Evolutionary conservation across 2,797 vertebrate genomes (phyloP).

Genomic region (Gorsachius magnificus): DNA sequence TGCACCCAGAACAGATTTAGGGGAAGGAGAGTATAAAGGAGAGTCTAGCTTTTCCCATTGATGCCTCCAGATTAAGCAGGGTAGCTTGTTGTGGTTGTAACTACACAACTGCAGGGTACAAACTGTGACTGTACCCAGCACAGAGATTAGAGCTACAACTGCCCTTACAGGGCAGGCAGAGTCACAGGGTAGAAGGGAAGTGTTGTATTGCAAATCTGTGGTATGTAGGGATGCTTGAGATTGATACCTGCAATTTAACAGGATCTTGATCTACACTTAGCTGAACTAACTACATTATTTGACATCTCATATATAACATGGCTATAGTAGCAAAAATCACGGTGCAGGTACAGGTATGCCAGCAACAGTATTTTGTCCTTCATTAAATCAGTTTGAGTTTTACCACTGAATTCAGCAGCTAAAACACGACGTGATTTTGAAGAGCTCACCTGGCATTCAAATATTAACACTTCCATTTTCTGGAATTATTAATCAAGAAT

Average conservation of each 20-base stretch:
- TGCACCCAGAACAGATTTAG: neutral
- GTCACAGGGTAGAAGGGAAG: neutral
- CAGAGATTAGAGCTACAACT: neutral
- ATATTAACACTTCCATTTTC: neutral
- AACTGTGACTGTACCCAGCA: neutral
- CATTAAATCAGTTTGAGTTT: neutral
- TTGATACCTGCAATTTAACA: neutral
- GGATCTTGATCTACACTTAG: neutral
- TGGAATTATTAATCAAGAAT: neutral
- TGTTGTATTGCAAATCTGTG: neutral
- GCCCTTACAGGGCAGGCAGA: neutral
- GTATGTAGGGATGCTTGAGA: neutral
- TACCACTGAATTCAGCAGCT: neutral
- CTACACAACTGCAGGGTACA: neutral
- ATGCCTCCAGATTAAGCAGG: neutral
- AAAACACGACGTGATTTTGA: neutral
- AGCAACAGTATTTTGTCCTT: neutral
- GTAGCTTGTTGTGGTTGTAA: neutral
- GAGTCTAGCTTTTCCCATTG: neutral
- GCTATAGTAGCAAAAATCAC: neutral
- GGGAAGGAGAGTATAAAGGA: neutral
- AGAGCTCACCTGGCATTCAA: neutral
- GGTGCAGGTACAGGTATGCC: neutral
- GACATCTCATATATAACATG: neutral
- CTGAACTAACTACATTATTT: neutral